Conservation (phyloP, 2,797 vertebrate species). For the Epinephelus awoara region DNA sequence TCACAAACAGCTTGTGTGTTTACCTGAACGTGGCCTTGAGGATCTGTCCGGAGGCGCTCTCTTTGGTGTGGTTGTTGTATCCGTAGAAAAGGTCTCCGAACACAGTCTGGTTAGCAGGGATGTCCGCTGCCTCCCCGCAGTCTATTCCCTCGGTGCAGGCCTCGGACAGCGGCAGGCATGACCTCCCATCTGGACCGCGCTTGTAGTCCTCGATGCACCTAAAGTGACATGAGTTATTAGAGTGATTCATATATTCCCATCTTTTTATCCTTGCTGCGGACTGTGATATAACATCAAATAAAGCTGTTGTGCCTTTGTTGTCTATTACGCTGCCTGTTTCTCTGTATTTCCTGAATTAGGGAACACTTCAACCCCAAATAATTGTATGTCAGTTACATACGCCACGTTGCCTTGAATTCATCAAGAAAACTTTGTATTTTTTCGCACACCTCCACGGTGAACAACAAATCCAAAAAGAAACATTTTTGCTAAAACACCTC, state of each 20-base stretch:
- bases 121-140: slow-evolving; percentile 90
- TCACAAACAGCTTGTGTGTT: slow-evolving; percentile 40
- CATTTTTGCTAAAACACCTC: no score
- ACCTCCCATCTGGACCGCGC: slow-evolving; percentile 91
- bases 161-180: slow-evolving; percentile 94
- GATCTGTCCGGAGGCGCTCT: slow-evolving; percentile 92
- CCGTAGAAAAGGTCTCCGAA: slow-evolving; percentile 98
- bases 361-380: no score
- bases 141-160: slow-evolving; percentile 91
- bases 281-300: not conserved
- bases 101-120: slow-evolving; percentile 96
- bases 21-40: slow-evolving; percentile 97
- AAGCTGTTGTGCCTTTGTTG: not conserved
- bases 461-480: no score
- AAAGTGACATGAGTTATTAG: not conserved
- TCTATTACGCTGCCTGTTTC: not conserved
- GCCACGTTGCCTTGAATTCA: no score
- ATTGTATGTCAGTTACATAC: no score
- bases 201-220: slow-evolving; percentile 99
- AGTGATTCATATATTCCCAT: not conserved
- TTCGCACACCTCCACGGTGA: no score
- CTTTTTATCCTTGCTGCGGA: not conserved
- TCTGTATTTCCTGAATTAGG: not conserved
- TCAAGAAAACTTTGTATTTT: no score
- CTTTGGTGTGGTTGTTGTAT: slow-evolving; percentile 96